Conservation (phyloP, 1,140 invertebrate genomes). For the Octopus sinensis region DNA sequence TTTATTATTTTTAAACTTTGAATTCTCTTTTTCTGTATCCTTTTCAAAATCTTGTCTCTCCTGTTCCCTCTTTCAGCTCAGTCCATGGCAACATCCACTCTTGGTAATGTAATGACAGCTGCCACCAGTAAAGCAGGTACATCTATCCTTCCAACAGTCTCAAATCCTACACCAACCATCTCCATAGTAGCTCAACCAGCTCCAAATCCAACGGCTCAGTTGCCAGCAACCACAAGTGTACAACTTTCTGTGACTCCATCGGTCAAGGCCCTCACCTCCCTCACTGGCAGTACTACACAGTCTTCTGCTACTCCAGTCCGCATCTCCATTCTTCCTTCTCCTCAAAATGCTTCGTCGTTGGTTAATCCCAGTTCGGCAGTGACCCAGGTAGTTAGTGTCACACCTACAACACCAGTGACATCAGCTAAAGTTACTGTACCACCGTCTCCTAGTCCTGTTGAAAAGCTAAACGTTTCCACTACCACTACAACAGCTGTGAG, state of each 20-base stretch:
- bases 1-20: not conserved
- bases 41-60: not conserved
- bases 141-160: constrained; percentile 29
- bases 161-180: constrained; percentile 38
- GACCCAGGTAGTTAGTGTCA: constrained; percentile 13
- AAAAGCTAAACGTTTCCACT: constrained; percentile 22
- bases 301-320: constrained; percentile 12
- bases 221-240: constrained; percentile 26
- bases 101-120: constrained; percentile 15
- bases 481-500: constrained; percentile 13
- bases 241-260: constrained; percentile 8
- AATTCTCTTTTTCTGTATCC: not conserved
- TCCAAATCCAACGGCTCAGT: constrained; percentile 31
- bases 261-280: not conserved
- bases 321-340: constrained; percentile 9
- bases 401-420: constrained; percentile 8
- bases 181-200: constrained; percentile 46
- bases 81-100: not conserved
- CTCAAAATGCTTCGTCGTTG: not conserved
- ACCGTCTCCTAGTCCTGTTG: constrained; percentile 41
- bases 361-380: not conserved
- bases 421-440: constrained; percentile 35
- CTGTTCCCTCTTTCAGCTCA: constrained; percentile 12
- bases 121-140: not conserved
- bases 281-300: not conserved